phyloP scores from a whole-genome alignment of 1,140 invertebrate genomes.

The Leptonema lineaticorne region DNA sequence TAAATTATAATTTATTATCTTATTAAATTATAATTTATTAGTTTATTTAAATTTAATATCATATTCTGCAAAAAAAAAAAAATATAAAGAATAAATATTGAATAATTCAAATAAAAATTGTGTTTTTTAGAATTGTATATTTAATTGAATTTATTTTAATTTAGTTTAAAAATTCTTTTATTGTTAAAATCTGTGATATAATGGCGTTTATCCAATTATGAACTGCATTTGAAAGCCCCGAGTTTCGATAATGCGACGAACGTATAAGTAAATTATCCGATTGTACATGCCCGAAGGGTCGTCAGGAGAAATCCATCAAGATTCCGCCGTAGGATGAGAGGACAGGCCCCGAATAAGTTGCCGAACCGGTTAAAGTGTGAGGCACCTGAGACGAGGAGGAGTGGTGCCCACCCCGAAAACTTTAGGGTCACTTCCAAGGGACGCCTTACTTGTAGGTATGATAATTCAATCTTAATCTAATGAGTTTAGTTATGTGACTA shows the following conservation, averaged over 20 bases:
- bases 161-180: too few relatives aligned
- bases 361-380: neutral
- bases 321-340: neutral
- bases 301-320: constrained; percentile 4
- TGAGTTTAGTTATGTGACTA: constrained; percentile 42
- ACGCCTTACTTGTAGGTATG: constrained; percentile 36
- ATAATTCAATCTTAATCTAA: constrained; percentile 44
- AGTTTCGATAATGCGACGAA: neutral
- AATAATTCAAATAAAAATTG: too few relatives aligned
- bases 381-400: constrained; percentile 1
- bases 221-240: neutral
- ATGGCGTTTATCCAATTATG: too few relatives aligned
- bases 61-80: too few relatives aligned
- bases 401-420: constrained; percentile 21
- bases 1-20: too few relatives aligned
- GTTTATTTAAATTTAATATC: too few relatives aligned
- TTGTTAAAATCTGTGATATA: too few relatives aligned
- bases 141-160: too few relatives aligned
- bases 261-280: constrained; percentile 10
- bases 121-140: too few relatives aligned
- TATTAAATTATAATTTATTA: too few relatives aligned
- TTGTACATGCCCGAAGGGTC: neutral
- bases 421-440: constrained; percentile 42
- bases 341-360: constrained; percentile 1
- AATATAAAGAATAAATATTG: too few relatives aligned